Evolutionary conservation across 2,888 invertebrate species (phyloP).

Genomic region (Priocnemis perturbator): DNA sequence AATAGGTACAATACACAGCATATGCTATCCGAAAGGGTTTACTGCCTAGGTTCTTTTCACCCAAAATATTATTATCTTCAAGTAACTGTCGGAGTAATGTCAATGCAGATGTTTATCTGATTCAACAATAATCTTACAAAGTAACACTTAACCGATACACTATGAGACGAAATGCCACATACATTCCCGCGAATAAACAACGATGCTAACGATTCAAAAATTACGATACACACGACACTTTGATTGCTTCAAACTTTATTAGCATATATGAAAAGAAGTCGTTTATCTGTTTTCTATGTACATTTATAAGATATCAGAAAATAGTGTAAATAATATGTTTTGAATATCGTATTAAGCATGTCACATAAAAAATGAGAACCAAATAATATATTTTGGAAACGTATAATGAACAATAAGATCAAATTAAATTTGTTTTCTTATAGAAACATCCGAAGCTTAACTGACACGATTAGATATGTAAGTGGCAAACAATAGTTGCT

Average conservation of each 20-base stretch:
- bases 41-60: slow-evolving; percentile 54
- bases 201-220: background rate
- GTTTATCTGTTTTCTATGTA: slow-evolving; percentile 26
- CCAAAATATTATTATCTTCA: slow-evolving; percentile 28
- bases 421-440: too few relatives aligned
- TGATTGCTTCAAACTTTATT: slow-evolving; percentile 20
- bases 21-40: slow-evolving; percentile 45
- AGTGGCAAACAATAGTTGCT: too few relatives aligned
- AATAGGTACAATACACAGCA: slow-evolving; percentile 63
- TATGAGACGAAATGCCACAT: background rate
- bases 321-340: slow-evolving; percentile 14
- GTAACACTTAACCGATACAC: slow-evolving; percentile 9
- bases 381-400: background rate
- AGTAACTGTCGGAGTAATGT: background rate
- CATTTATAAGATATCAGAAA: slow-evolving; percentile 1
- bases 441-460: too few relatives aligned
- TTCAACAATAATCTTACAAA: slow-evolving; percentile 1
- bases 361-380: background rate
- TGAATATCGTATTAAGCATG: slow-evolving; percentile 2
- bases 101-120: background rate
- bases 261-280: slow-evolving; percentile 12
- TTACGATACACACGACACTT: background rate
- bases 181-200: background rate
- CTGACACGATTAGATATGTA: too few relatives aligned
- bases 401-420: background rate